Percentiles rank a stretch among this genome's conserved stretches.
These are phyloP conservation scores for Drosophila ogumai DNA, from an alignment of 1,140 invertebrate species.

Conservation along the genomic window DNA sequence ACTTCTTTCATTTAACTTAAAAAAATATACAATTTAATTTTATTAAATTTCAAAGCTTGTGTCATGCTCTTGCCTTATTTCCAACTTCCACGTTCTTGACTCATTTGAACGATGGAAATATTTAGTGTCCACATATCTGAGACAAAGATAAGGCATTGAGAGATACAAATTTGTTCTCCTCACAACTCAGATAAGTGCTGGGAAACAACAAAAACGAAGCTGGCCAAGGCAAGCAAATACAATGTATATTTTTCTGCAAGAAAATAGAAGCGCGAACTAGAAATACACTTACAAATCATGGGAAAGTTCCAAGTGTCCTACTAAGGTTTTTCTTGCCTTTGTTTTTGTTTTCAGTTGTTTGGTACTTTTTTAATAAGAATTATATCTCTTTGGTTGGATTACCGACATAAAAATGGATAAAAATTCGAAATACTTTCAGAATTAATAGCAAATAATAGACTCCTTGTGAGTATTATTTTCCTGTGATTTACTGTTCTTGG, in stretches of 20 bases:
- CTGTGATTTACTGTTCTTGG: conserved; percentile 1
- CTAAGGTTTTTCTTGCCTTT: no score
- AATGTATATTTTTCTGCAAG: conserved; percentile 1
- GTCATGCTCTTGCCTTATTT: background rate
- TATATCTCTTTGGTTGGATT: background rate
- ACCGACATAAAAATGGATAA: background rate
- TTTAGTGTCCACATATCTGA: conserved; percentile 21
- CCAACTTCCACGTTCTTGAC: background rate
- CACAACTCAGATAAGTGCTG: conserved; percentile 42
- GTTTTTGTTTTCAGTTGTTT: background rate
- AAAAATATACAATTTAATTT: background rate
- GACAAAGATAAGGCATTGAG: conserved; percentile 75
- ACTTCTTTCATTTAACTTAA: background rate
- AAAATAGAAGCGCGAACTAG: background rate
- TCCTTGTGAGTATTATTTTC: background rate
- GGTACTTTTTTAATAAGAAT: background rate
- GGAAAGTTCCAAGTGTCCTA: background rate
- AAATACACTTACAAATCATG: background rate
- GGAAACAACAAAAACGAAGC: conserved; percentile 33
- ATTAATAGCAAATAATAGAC: background rate
- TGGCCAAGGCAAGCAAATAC: conserved; percentile 36
- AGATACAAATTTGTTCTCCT: conserved; percentile 41
- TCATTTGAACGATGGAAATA: conserved; percentile 29
- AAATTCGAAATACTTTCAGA: background rate
- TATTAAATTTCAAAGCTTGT: background rate